Base-by-base conservation (phyloP, 2,797 vertebrate species). In the Jordanella pulchra region DNA sequence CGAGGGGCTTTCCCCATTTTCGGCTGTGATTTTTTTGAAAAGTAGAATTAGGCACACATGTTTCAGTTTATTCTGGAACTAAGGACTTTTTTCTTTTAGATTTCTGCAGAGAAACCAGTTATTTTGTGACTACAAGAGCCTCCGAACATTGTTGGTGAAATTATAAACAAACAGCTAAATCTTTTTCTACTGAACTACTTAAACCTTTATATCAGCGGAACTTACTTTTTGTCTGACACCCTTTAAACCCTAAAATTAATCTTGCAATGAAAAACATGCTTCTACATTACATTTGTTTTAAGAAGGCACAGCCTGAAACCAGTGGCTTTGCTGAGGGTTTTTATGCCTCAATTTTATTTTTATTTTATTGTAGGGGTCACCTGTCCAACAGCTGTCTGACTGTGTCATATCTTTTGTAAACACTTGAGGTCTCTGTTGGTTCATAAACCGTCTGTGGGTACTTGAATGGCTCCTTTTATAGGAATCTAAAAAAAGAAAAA, bases 381-480 rank as follows among this genome's bases (percentile, higher is more conserved):
- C 64, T 25, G 27, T 69, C 42, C 0, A 9, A 1, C 11, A 55
- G 0, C 5, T 56, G 23, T 15, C 54, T 53, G 66, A 65, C 35
- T 5, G 58, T 80, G 78, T 42, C 17, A 50, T 42, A 44, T 55
- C 10, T 25, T 60, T 25, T 2, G 5, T 76, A 45, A 81, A 78
- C 87, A 91, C 88, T 73, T 65, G 89, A 78, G 80, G 86, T 79
- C 88, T 80, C 79, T 0, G 12, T 80, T 83, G 69, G 21, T 45
- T 60, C 21, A 75, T 13, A 32, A 39, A 61, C 10, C 21, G 13
- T 14, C 21, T 39, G 58, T 18, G 23, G 32, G 23, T 17, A 32
- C 6, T 35, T 32, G 21, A 4, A 13, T n/a, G 13, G 21, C 32
- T n/a, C 18, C 58, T n/a, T 61, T 12, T 60, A 5, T 1, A 32